Conservation (phyloP, 1,140 invertebrate genomes). For the Bombus vancouverensis region DNA sequence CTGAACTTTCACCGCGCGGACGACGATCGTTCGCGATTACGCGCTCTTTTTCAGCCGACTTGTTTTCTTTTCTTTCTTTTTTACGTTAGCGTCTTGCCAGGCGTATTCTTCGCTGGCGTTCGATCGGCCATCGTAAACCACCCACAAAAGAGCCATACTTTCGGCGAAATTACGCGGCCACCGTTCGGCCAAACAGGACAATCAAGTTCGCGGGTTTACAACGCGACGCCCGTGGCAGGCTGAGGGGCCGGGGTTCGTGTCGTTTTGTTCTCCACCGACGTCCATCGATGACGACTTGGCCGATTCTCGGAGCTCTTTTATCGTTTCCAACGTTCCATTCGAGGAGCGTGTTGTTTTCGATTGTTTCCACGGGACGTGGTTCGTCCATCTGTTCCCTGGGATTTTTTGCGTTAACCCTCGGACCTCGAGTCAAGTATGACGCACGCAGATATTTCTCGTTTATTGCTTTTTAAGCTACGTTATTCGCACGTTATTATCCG, state of each 20-base stretch:
- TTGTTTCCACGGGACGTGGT: not conserved
- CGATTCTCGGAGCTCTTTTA: not conserved
- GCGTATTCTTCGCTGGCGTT: not conserved
- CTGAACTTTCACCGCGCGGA: conserved; percentile 17
- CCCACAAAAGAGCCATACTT: conserved; percentile 45
- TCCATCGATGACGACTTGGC: not conserved
- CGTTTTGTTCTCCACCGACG: not conserved
- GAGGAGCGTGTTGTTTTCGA: not conserved
- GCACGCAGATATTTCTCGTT: not conserved
- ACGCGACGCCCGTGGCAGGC: not conserved
- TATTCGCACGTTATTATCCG: not conserved
- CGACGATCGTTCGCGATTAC: not conserved
- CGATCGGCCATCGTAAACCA: conserved; percentile 55
- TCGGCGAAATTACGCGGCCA: conserved; percentile 60
- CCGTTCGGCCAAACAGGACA: conserved; percentile 64
- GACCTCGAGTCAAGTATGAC: not conserved
- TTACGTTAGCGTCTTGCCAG: no score
- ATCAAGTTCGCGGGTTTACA: conserved; percentile 63
- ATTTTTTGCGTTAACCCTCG: not conserved
- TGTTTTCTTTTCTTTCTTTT: not conserved
- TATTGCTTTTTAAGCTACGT: not conserved
- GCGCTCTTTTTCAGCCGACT: not conserved
- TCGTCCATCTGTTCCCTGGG: not conserved
- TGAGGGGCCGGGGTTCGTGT: no score
- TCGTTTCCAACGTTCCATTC: not conserved